phyloP scores from a whole-genome alignment of 2,888 invertebrate species.

The Prosapia bicincta region DNA sequence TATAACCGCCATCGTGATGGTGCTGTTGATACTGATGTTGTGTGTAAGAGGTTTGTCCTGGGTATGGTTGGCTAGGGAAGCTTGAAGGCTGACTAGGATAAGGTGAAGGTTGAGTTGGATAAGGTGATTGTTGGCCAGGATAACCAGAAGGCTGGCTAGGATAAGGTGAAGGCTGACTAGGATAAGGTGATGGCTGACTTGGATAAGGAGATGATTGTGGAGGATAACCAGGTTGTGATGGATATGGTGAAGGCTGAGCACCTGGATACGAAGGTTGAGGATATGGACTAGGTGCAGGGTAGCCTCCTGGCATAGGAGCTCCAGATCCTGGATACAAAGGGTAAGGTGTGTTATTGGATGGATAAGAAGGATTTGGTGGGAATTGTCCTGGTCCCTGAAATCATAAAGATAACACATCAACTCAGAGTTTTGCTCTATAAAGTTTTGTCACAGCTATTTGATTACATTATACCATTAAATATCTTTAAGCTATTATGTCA shows the following conservation, averaged over 20 bases:
- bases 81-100: conserved; percentile 26
- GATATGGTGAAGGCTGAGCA: conserved; percentile 39
- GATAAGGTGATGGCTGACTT: conserved; percentile 16
- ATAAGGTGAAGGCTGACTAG: conserved; percentile 27
- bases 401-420: too few species aligned
- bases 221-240: conserved; percentile 35
- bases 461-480: too few species aligned
- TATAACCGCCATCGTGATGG: conserved; percentile 28
- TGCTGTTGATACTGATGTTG: conserved; percentile 30
- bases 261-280: conserved; percentile 41
- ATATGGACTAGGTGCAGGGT: conserved; percentile 41
- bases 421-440: too few species aligned
- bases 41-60: conserved; percentile 28
- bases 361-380: not conserved
- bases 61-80: conserved; percentile 29
- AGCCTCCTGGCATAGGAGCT: conserved; percentile 33
- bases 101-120: conserved; percentile 26
- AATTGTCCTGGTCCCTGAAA: not conserved
- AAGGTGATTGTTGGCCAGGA: conserved; percentile 26
- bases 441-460: too few species aligned
- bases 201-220: conserved; percentile 34
- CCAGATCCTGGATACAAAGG: conserved; percentile 37
- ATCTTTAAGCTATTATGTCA: too few species aligned
- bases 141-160: conserved; percentile 33
- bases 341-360: conserved; percentile 28